phyloP scores from a whole-genome alignment of 2,797 vertebrate genomes.

The Trachops cirrhosus region DNA sequence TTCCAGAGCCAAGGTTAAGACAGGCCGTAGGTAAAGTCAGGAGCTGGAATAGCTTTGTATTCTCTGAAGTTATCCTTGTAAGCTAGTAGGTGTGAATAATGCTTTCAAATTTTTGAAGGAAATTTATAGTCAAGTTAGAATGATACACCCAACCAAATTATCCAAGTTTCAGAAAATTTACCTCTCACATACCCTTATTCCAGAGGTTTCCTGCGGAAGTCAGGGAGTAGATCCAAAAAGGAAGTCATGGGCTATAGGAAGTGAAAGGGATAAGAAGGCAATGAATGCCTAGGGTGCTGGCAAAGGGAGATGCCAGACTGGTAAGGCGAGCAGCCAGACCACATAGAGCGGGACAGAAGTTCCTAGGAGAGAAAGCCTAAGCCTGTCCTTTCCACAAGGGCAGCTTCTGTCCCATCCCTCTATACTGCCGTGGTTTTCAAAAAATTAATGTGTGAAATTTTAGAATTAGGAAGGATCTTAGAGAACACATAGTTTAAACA shows the following conservation, averaged over 20 bases:
- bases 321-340: background rate
- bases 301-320: background rate
- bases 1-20: background rate
- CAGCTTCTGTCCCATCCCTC: background rate
- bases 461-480: background rate
- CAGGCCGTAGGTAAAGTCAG: background rate
- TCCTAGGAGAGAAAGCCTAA: background rate
- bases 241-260: background rate
- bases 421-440: background rate
- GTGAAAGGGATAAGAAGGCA: background rate
- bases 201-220: background rate
- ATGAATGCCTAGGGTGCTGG: background rate
- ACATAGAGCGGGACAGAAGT: background rate
- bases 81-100: background rate
- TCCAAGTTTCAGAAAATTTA: background rate
- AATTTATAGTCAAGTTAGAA: background rate
- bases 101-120: background rate
- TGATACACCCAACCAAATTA: background rate
- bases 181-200: background rate
- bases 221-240: background rate
- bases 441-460: background rate
- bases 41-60: background rate
- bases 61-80: conserved; percentile 7
- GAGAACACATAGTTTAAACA: background rate
- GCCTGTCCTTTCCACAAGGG: background rate